A percentile compares a stretch with the other conserved stretches of the same genome.
Conservation (phyloP, 2,888 invertebrate genomes). For the Selenia dentaria region DNA sequence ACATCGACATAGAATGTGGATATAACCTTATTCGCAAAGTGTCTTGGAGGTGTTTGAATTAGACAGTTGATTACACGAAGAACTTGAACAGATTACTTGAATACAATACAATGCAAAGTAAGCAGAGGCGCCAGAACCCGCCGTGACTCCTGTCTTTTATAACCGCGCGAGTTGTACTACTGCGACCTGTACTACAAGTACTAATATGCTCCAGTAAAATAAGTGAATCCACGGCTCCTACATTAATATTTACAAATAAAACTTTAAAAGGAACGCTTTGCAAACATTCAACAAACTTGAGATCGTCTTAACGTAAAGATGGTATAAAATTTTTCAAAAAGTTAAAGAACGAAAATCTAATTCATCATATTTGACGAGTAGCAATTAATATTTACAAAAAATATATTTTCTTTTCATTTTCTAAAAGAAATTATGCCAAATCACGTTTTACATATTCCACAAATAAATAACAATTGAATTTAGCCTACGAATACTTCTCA, state of each 20-base stretch:
- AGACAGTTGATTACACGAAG: constrained; percentile 79
- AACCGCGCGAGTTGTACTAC: constrained; percentile 32
- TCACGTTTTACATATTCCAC: constrained; percentile 78
- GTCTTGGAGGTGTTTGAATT: constrained; percentile 77
- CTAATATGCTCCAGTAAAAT: constrained; percentile 70
- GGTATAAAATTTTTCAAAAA: constrained; percentile 77
- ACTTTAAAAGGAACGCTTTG: constrained; percentile 84
- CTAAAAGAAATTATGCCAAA: constrained; percentile 66
- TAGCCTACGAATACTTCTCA: constrained; percentile 82
- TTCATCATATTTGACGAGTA: constrained; percentile 63
- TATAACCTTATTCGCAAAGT: constrained; percentile 70
- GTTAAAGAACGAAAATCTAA: constrained; percentile 75
- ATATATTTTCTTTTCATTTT: constrained; percentile 46
- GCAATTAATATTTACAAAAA: constrained; percentile 68
- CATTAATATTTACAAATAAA: constrained; percentile 83
- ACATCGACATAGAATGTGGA: constrained; percentile 79
- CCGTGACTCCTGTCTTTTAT: constrained; percentile 57
- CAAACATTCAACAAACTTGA: constrained; percentile 84
- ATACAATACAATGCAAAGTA: constrained; percentile 62
- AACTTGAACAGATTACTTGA: constrained; percentile 73
- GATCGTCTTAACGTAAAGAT: constrained; percentile 83
- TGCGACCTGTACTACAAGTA: constrained; percentile 56
- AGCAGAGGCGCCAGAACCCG: constrained; percentile 46
- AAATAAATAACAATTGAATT: constrained; percentile 84
- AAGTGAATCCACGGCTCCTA: constrained; percentile 81